Evolutionary conservation across 2,797 vertebrate species (phyloP).

Genomic region (Psittacula derbiana): DNA sequence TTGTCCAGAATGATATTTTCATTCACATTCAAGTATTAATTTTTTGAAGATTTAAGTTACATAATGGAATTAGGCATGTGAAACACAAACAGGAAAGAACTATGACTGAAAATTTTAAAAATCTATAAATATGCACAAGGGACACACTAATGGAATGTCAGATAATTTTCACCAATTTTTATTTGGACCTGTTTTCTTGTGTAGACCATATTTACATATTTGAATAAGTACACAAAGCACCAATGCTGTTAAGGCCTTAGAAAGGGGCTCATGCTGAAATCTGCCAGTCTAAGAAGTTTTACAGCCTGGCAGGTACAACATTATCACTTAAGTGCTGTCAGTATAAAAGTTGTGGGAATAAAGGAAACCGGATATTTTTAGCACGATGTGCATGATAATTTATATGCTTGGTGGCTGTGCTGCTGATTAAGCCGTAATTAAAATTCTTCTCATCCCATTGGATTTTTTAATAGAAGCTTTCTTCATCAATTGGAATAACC

Average conservation of each 20-base stretch:
- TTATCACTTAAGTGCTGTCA: conserved; percentile 94
- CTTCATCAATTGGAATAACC: conserved; percentile 87
- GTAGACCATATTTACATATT: conserved; percentile 97
- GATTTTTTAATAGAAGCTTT: conserved; percentile 86
- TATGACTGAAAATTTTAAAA: conserved; percentile 76
- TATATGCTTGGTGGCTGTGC: conserved; percentile 99
- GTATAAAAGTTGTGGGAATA: conserved; percentile 89
- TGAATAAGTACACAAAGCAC: conserved; percentile 97
- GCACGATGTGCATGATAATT: conserved; percentile 99
- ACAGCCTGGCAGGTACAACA: conserved; percentile 90
- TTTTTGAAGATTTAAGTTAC: conserved; percentile 88
- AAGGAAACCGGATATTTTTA: conserved; percentile 97
- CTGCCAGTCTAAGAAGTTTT: conserved; percentile 82
- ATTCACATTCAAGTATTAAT: conserved; percentile 85
- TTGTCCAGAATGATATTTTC: conserved; percentile 85
- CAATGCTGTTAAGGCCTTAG: conserved; percentile 92
- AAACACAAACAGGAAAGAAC: conserved; percentile 83
- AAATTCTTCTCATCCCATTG: conserved; percentile 92
- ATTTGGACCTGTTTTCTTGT: conserved; percentile 94
- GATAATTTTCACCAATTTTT: conserved; percentile 94
- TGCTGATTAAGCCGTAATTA: conserved; percentile 99
- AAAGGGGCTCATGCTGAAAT: conserved; percentile 84
- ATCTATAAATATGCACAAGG: conserved; percentile 96
- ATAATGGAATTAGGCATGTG: conserved; percentile 88
- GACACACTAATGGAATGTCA: conserved; percentile 91